These are phyloP conservation scores for Sciurus niger DNA, from an alignment of 2,113 vertebrate species.

Conservation along the genomic window DNA sequence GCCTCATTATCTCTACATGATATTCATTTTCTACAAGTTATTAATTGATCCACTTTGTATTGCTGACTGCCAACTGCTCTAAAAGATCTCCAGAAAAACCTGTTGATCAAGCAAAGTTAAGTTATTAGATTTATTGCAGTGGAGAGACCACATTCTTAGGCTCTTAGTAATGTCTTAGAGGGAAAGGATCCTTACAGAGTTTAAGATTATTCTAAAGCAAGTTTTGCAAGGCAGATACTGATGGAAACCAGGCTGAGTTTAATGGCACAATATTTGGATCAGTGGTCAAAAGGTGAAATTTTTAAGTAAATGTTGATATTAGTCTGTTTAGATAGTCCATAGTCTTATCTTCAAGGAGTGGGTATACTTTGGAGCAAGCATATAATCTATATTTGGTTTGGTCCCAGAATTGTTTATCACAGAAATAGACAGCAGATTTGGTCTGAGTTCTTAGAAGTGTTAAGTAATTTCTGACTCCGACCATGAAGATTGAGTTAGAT, in stretches of 20 bases:
- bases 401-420: neutral
- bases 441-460: neutral
- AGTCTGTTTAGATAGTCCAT: neutral
- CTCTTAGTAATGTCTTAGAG: neutral
- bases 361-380: neutral
- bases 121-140: neutral
- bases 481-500: neutral
- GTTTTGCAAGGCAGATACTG: constrained; percentile 6
- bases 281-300: neutral
- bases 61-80: neutral
- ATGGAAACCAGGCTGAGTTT: neutral
- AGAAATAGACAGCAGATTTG: neutral
- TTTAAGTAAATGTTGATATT: constrained; percentile 6
- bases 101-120: neutral
- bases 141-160: neutral
- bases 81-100: neutral
- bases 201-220: constrained; percentile 15
- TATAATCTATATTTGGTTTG: neutral
- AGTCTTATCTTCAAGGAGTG: neutral
- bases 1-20: neutral
- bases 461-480: neutral
- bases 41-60: neutral
- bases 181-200: neutral
- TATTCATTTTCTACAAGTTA: neutral
- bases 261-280: neutral